A percentile compares a stretch with the other conserved stretches of the same genome.
These are phyloP conservation scores for Dorcus parallelipipedus DNA, from an alignment of 2,888 invertebrate genomes.

Conservation along the genomic window DNA sequence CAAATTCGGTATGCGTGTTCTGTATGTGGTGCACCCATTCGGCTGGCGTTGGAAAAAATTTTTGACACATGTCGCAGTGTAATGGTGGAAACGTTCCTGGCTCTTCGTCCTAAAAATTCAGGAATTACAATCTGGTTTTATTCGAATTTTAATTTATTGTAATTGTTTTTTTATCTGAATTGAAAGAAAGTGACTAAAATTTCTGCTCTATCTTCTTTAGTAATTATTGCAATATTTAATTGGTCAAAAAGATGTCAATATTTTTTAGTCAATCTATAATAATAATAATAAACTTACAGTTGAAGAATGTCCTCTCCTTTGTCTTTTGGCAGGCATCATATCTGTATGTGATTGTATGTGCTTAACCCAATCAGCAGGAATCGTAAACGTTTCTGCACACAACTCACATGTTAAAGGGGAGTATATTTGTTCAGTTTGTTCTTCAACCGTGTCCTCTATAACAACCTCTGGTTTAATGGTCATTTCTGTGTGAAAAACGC, in stretches of 20 bases:
- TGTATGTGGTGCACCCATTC: conserved; percentile 88
- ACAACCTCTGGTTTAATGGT: conserved; percentile 63
- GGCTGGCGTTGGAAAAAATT: conserved; percentile 72
- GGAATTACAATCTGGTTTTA: neutral
- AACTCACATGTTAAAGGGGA: conserved; percentile 78
- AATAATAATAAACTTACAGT: conserved; percentile 42
- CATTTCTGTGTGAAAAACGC: conserved; percentile 66
- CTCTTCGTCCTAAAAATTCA: conserved; percentile 56
- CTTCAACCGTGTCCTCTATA: conserved; percentile 34
- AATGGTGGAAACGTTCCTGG: conserved; percentile 66
- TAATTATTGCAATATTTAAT: neutral
- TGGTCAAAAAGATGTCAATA: too few species aligned
- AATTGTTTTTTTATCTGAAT: neutral
- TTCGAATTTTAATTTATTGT: too few species aligned
- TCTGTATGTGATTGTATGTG: conserved; percentile 79
- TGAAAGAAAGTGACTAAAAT: neutral
- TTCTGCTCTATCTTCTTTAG: too few species aligned
- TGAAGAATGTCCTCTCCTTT: conserved; percentile 55
- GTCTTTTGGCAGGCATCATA: conserved; percentile 55
- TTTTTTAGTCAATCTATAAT: too few species aligned
- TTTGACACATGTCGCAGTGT: conserved; percentile 75
- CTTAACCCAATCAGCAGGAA: conserved; percentile 79
- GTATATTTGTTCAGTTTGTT: conserved; percentile 59
- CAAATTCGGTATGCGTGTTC: conserved; percentile 75
- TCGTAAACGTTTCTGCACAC: conserved; percentile 78